These are phyloP conservation scores for Lasioglossum oenotherae DNA, from an alignment of 2,888 invertebrate species.

Conservation along the genomic window DNA sequence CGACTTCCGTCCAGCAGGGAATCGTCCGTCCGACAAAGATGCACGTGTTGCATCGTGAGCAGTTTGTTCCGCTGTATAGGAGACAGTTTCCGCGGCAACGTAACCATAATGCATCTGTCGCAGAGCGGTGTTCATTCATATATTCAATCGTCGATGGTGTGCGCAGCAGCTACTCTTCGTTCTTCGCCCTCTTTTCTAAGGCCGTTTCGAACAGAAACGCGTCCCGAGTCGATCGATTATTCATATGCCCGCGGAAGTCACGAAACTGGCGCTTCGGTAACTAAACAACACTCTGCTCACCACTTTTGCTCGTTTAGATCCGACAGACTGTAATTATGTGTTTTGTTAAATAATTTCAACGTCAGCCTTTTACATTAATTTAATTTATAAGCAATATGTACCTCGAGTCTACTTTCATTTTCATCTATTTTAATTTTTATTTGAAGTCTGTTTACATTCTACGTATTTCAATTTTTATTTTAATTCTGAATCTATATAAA, in stretches of 20 bases:
- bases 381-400: neutral
- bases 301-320: constrained; percentile 21
- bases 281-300: constrained; percentile 33
- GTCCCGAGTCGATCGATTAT: constrained; percentile 58
- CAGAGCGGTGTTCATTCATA: constrained; percentile 47
- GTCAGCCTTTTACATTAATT: neutral
- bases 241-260: constrained; percentile 52
- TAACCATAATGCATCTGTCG: constrained; percentile 33
- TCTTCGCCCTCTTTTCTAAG: constrained; percentile 29
- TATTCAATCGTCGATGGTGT: constrained; percentile 37
- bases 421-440: too few species aligned
- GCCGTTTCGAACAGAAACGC: neutral
- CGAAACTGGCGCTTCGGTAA: constrained; percentile 13
- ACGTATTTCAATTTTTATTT: too few species aligned
- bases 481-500: too few species aligned
- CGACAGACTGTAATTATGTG: neutral
- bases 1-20: neutral
- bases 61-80: neutral
- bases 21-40: neutral
- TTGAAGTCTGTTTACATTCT: too few species aligned
- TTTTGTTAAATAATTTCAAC: neutral
- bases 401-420: neutral
- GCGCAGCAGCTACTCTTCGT: constrained; percentile 3
- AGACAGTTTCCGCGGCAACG: constrained; percentile 11
- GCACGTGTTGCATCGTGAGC: constrained; percentile 39